Percentiles rank a stretch among this genome's conserved stretches.
These are phyloP conservation scores for Euzophera pinguis DNA, from an alignment of 2,888 invertebrate species.

Conservation along the genomic window DNA sequence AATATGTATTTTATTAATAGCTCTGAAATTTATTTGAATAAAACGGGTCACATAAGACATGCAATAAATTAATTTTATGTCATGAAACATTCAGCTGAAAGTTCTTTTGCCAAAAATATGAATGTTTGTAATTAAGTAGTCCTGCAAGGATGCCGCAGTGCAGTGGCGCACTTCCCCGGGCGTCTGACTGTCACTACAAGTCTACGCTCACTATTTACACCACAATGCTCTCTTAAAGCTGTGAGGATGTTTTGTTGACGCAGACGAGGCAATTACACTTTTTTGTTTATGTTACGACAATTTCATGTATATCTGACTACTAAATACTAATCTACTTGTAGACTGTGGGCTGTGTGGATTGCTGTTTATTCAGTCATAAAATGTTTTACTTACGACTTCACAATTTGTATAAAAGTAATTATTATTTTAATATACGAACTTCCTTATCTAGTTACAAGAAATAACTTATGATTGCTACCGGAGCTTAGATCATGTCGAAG, in stretches of 20 bases:
- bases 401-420: too few relatives aligned
- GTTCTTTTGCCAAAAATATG: not conserved
- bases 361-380: too few relatives aligned
- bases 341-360: too few relatives aligned
- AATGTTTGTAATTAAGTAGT: conserved; percentile 21
- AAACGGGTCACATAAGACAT: too few relatives aligned
- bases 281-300: not conserved
- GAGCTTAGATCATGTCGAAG: not conserved
- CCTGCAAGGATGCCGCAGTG: conserved; percentile 63
- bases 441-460: not conserved
- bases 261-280: conserved; percentile 4
- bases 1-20: not conserved
- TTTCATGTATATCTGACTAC: too few relatives aligned
- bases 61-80: too few relatives aligned
- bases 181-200: conserved; percentile 16
- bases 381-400: too few relatives aligned
- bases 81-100: too few relatives aligned
- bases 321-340: too few relatives aligned
- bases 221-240: conserved; percentile 15
- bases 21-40: not conserved
- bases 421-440: too few relatives aligned
- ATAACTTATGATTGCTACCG: not conserved
- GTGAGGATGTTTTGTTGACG: conserved; percentile 35
- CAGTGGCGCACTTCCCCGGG: conserved; percentile 52
- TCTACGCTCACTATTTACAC: not conserved